These are phyloP conservation scores for Leucophenga montana DNA, from an alignment of 2,888 invertebrate species.

Conservation along the genomic window DNA sequence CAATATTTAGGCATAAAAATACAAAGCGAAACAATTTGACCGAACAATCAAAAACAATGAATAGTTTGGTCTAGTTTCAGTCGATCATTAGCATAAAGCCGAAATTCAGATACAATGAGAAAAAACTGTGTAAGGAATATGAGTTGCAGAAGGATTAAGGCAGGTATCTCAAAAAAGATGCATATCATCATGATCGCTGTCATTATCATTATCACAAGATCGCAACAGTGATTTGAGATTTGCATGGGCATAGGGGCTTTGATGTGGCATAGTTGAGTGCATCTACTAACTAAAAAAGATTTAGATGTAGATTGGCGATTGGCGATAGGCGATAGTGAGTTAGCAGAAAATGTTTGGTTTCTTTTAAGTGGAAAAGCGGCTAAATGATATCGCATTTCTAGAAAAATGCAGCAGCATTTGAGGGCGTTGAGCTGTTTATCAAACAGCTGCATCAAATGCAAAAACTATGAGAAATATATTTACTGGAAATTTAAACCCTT, in stretches of 20 bases:
- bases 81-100: slow-evolving; percentile 67
- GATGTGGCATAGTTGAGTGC: not conserved
- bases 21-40: slow-evolving; percentile 47
- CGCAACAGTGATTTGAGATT: not conserved
- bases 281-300: not conserved
- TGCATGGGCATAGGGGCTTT: not conserved
- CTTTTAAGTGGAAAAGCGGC: slow-evolving; percentile 43
- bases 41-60: slow-evolving; percentile 61
- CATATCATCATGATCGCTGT: slow-evolving; percentile 52
- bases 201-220: slow-evolving; percentile 43
- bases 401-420: slow-evolving; percentile 45
- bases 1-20: slow-evolving; percentile 53
- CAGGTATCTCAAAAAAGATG: slow-evolving; percentile 47
- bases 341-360: slow-evolving; percentile 25
- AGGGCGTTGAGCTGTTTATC: slow-evolving; percentile 51
- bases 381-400: slow-evolving; percentile 53
- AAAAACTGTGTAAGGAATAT: slow-evolving; percentile 40
- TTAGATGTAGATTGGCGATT: not conserved
- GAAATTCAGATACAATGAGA: not conserved
- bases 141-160: slow-evolving; percentile 51
- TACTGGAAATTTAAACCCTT: too few relatives aligned
- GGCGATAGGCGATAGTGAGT: slow-evolving; percentile 1
- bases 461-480: not conserved
- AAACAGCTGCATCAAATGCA: slow-evolving; percentile 44
- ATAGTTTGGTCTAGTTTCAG: slow-evolving; percentile 53